Conservation (phyloP, 30 jellyfish, hydroid and myxozoan genomes). For the Chrysaora quinquecirrha region DNA sequence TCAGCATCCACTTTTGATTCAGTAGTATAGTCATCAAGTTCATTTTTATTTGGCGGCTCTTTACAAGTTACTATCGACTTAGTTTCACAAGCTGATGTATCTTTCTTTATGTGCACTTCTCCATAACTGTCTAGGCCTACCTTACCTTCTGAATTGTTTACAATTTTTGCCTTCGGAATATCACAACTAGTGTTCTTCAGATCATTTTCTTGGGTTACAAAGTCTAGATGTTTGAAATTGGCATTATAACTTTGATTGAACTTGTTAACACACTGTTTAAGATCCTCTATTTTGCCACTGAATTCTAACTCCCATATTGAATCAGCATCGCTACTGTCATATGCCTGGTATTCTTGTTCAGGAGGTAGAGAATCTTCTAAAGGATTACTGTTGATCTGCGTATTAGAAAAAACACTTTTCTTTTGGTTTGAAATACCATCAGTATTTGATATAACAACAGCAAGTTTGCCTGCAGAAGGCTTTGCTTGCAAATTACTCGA, state of each 20-base stretch:
- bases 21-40: no score
- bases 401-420: neutral
- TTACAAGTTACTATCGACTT: no score
- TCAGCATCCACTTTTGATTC: no score
- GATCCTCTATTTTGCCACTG: conserved; percentile 52
- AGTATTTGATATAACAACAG: neutral
- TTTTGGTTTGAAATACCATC: neutral
- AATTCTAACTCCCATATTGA: conserved; percentile 33
- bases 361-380: neutral
- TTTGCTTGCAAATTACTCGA: neutral
- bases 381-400: neutral
- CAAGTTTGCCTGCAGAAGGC: neutral
- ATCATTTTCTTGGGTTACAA: no score
- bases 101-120: no score
- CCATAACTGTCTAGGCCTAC: no score
- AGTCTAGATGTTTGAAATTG: no score
- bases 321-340: conserved; percentile 19
- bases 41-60: no score
- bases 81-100: no score
- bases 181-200: neutral
- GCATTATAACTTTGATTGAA: conserved; percentile 17
- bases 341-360: no score
- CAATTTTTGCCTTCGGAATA: no score
- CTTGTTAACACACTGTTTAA: conserved; percentile 30
- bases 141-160: no score